phyloP scores from a whole-genome alignment of 2,888 invertebrate genomes.

The Chaitophorus viminalis region DNA sequence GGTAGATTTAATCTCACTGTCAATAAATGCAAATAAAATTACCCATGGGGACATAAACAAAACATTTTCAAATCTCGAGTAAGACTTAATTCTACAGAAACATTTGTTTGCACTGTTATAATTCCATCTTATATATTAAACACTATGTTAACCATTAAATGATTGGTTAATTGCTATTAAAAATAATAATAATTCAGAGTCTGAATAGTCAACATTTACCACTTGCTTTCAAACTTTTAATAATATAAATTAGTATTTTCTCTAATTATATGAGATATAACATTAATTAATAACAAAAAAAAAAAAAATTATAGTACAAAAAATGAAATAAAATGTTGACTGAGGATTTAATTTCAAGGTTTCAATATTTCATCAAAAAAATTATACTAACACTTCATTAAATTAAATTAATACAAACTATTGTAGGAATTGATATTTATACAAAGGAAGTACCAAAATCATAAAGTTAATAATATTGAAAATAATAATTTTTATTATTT shows the following conservation, averaged over 20 bases:
- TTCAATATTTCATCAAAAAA: slow-evolving; percentile 4
- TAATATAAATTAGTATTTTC: slow-evolving; percentile 20
- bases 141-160: neutral
- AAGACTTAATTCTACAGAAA: neutral
- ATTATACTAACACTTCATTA: slow-evolving; percentile 1
- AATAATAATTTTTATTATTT: neutral
- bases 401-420: slow-evolving; percentile 1
- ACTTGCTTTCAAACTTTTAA: neutral
- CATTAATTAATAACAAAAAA: neutral
- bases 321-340: slow-evolving; percentile 31
- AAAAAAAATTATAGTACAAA: slow-evolving; percentile 22
- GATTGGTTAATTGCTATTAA: neutral
- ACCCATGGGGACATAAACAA: neutral
- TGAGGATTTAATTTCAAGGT: slow-evolving; percentile 36
- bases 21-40: slow-evolving; percentile 13
- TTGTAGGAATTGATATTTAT: slow-evolving; percentile 5
- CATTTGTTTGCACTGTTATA: neutral
- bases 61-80: slow-evolving; percentile 1
- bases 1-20: slow-evolving; percentile 38
- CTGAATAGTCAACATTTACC: slow-evolving; percentile 24
- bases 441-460: slow-evolving; percentile 44
- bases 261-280: neutral
- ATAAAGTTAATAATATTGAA: neutral
- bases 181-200: slow-evolving; percentile 19
- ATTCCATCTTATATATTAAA: slow-evolving; percentile 16